A percentile compares a stretch with the other conserved stretches of the same genome.
phyloP scores from a whole-genome alignment of 2,888 invertebrate species.

The Sphaeridia pumilis region DNA sequence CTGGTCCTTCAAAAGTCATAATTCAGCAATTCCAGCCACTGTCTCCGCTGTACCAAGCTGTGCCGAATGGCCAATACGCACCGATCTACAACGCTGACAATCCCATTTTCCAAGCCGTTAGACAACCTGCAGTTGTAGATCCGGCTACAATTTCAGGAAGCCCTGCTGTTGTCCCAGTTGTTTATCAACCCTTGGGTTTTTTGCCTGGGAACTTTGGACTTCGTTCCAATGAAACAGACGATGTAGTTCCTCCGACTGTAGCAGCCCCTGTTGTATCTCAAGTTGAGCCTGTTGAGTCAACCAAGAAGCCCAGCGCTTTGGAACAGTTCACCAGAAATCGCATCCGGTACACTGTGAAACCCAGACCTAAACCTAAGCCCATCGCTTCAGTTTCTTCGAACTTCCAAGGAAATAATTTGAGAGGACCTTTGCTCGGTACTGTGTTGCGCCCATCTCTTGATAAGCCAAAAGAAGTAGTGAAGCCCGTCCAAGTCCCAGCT shows the following conservation, averaged over 20 bases:
- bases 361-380: neutral
- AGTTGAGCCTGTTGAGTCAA: neutral
- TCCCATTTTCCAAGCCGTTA: neutral
- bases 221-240: no score
- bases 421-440: no score
- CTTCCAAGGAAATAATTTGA: conserved; percentile 1
- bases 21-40: conserved; percentile 6
- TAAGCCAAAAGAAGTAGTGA: neutral
- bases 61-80: neutral
- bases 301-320: neutral
- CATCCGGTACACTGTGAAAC: neutral
- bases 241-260: neutral
- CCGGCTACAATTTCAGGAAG: neutral
- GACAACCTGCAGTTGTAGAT: neutral
- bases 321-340: conserved; percentile 1
- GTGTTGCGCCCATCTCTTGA: neutral
- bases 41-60: conserved; percentile 1
- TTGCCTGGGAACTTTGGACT: no score
- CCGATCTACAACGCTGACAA: neutral
- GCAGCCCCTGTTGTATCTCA: neutral
- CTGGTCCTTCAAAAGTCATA: neutral
- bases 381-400: no score
- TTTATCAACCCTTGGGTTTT: neutral
- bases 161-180: neutral
- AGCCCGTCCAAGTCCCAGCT: neutral